Evolutionary conservation across 1,140 invertebrate species (phyloP).

Genomic region (Chlorops oryzae): DNA sequence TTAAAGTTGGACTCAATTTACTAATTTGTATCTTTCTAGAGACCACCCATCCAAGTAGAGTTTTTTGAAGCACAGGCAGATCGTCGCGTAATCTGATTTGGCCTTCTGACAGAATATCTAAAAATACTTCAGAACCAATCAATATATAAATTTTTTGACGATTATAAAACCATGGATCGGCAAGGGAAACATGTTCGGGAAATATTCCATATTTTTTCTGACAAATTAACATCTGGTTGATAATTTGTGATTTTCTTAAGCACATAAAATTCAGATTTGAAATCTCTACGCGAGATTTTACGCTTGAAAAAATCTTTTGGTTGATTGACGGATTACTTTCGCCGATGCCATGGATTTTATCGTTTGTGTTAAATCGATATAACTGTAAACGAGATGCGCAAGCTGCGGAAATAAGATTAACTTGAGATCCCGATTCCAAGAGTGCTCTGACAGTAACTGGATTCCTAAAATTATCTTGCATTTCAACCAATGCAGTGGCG

Average conservation of each 20-base stretch:
- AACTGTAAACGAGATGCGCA: background rate
- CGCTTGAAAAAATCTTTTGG: background rate
- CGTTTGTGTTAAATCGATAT: background rate
- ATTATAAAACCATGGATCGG: slow-evolving; percentile 24
- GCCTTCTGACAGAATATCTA: no score
- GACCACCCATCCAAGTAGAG: no score
- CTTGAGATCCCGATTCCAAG: slow-evolving; percentile 10
- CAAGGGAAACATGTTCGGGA: slow-evolving; percentile 22
- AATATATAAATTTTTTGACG: no score
- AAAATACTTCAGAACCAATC: no score
- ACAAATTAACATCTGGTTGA: slow-evolving; percentile 4
- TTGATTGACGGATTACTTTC: slow-evolving; percentile 1
- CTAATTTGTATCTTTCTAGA: background rate
- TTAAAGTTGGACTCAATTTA: no score
- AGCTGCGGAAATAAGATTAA: slow-evolving; percentile 8
- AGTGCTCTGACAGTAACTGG: slow-evolving; percentile 3
- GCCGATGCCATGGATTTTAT: slow-evolving; percentile 4
- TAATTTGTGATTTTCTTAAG: slow-evolving; percentile 3
- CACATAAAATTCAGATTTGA: slow-evolving; percentile 6
- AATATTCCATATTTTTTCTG: slow-evolving; percentile 11
- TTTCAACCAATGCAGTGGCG: slow-evolving; percentile 4
- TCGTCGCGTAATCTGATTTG: no score
- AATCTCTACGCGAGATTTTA: slow-evolving; percentile 9
- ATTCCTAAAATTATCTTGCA: background rate
- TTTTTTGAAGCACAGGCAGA: no score